Base-by-base conservation (phyloP, 2,888 invertebrate genomes). In the Spicauda simplicius region DNA sequence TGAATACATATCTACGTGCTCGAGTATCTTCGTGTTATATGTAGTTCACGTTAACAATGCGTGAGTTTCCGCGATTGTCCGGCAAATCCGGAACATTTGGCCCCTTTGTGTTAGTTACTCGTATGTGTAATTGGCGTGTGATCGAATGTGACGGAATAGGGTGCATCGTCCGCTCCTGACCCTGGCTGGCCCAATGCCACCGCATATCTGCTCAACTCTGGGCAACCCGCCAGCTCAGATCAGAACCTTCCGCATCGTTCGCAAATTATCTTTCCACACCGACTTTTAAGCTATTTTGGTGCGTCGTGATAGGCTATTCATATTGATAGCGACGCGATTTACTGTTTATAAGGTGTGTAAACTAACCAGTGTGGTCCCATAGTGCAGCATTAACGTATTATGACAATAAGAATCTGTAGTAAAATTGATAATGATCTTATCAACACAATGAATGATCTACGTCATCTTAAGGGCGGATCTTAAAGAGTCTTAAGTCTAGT, bases 131-230 rank as follows among this genome's bases (percentile, higher is more conserved):
- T 73, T 76, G 72, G 73, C 70, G 71, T 72, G 74, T 75, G 77
- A 73, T 72, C 71, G 71, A 73, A 79, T 77, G 81, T 83, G 85
- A 83, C 77, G 82, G 75, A 73, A 77, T 41, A 71, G 87, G 79
- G 92, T 83, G 88, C 91, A 91, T 89, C 86, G 92, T 68, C 88
- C 92, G 92, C 90, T 90, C 91, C 87, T 91, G 92, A 93, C 92
- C 92, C 87, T 92, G 91, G 88, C 90, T 91, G 91, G 91, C 88
- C 87, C 91, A 91, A 90, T 92, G 91, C 91, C 92, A 91, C 89
- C 81, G 80, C 85, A 80, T 81, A 84, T 85, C 81, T 78, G 80
- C 80, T 78, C 76, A 64, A 69, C 66, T 61, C 74, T 78, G 83
- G 90, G 91, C 91, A 90, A 60, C 54, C 72, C 73, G 91, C 91